Base-by-base conservation (phyloP, 2,888 invertebrate species). In the Halictus ligatus region DNA sequence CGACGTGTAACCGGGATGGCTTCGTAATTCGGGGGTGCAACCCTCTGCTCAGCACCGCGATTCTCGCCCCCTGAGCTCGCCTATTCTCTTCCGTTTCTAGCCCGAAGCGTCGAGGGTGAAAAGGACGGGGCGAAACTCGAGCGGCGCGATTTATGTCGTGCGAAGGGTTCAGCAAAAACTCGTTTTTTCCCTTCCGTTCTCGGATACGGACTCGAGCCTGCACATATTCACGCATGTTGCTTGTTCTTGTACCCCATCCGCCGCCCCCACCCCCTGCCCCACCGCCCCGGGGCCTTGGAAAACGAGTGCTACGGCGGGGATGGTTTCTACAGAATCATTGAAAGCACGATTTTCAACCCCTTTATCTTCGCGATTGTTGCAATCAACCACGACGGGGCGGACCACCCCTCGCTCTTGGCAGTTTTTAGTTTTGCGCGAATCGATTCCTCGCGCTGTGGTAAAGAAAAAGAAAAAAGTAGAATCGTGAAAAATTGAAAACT, bases 121-220 rank as follows among this genome's bases (percentile, higher is more conserved):
- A 88, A 88, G 83, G 87, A 86, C 86, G 8, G 86, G 84, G 89
- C 74, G 80, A 86, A 86, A 78, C 75, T 72, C 83, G 54, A 83
- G 75, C 83, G 77, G 29, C 87, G 86, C 87, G 87, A 87, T 87
- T 87, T 87, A 86, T 87, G 86, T 80, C 71, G 83, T 75, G 67
- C 83, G 67, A 43, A 86, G 86, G 86, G 78, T 73, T 78, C 29
- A 86, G 83, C 86, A 75, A 74, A 81, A 79, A 54, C 80, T 81
- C 90, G 86, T 91, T 91, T 84, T 91, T 91, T 89, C 89, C 87
- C 89, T 81, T 75, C 74, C 78, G 89, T 84, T 73, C 64, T 67
- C 77, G 48, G 72, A 71, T 64, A 69, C 50, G 71, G 48, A 43
- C 15, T 18, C 76, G 13, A 67, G 25, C 75, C 29, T 69, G 50